Evolutionary conservation across 2,888 invertebrate genomes (phyloP).

Genomic region (Drosophila acutilabella): DNA sequence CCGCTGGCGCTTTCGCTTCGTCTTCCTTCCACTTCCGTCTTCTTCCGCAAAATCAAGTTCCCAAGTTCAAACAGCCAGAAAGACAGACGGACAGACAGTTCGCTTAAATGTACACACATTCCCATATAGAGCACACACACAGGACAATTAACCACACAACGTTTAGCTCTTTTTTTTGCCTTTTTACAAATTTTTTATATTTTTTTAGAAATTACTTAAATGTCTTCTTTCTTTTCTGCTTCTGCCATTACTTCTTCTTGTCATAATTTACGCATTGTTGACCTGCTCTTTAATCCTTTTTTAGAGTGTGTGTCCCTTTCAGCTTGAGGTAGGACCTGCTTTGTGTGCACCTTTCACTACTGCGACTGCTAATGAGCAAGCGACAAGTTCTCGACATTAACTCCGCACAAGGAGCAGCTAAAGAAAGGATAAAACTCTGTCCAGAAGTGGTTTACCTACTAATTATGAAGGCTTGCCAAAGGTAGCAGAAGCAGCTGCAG

Average conservation of each 20-base stretch:
- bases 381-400: slow-evolving; percentile 46
- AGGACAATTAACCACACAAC: slow-evolving; percentile 57
- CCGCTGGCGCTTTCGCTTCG: slow-evolving; percentile 31
- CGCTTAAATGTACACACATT: slow-evolving; percentile 4
- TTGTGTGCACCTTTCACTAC: slow-evolving; percentile 28
- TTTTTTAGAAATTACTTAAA: slow-evolving; percentile 74
- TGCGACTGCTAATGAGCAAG: slow-evolving; percentile 65
- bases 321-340: slow-evolving; percentile 62
- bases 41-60: slow-evolving; percentile 75
- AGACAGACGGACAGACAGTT: slow-evolving; percentile 34
- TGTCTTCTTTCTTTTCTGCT: slow-evolving; percentile 28
- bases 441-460: slow-evolving; percentile 25
- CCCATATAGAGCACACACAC: slow-evolving; percentile 6
- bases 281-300: slow-evolving; percentile 56
- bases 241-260: neutral
- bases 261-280: slow-evolving; percentile 60
- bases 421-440: slow-evolving; percentile 4
- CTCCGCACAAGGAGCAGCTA: slow-evolving; percentile 13
- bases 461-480: slow-evolving; percentile 36
- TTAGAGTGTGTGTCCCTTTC: slow-evolving; percentile 25
- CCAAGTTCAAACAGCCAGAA: slow-evolving; percentile 77
- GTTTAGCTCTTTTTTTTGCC: slow-evolving; percentile 37
- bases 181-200: slow-evolving; percentile 38
- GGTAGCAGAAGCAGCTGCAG: slow-evolving; percentile 17
- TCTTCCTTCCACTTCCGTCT: slow-evolving; percentile 34